Conservation (phyloP, 2,888 invertebrate genomes). For the Erebia palarica region DNA sequence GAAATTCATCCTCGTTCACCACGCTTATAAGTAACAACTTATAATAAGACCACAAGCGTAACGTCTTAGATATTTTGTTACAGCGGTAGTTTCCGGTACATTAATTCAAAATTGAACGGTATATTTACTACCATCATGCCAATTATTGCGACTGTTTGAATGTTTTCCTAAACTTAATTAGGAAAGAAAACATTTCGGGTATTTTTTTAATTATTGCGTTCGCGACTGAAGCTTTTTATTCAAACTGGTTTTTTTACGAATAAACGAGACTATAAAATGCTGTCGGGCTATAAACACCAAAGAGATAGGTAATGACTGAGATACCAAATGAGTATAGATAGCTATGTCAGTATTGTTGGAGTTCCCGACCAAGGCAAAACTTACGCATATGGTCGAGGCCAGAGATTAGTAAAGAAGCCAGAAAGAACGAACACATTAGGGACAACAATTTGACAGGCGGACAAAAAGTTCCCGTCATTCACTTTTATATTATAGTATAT, state of each 20-base stretch:
- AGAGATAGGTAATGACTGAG: neutral
- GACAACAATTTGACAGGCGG: too few relatives aligned
- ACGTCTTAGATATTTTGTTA: conserved; percentile 16
- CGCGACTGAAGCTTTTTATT: neutral
- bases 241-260: conserved; percentile 1
- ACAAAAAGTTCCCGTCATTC: too few relatives aligned
- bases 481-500: too few relatives aligned
- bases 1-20: neutral
- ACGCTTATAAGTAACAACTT: conserved; percentile 7
- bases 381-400: too few relatives aligned
- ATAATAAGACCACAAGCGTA: neutral
- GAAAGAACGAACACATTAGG: too few relatives aligned
- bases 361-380: neutral
- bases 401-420: too few relatives aligned
- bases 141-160: conserved; percentile 5
- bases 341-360: too few relatives aligned
- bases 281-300: neutral
- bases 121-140: conserved; percentile 19
- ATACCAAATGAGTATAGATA: neutral
- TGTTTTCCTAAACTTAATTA: conserved; percentile 4
- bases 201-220: conserved; percentile 2
- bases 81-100: conserved; percentile 32
- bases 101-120: conserved; percentile 33
- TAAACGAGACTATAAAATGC: neutral
- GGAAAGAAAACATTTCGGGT: conserved; percentile 7